These are phyloP conservation scores for Macropus fuliginosus DNA, from an alignment of 2,797 vertebrate species.

Conservation along the genomic window DNA sequence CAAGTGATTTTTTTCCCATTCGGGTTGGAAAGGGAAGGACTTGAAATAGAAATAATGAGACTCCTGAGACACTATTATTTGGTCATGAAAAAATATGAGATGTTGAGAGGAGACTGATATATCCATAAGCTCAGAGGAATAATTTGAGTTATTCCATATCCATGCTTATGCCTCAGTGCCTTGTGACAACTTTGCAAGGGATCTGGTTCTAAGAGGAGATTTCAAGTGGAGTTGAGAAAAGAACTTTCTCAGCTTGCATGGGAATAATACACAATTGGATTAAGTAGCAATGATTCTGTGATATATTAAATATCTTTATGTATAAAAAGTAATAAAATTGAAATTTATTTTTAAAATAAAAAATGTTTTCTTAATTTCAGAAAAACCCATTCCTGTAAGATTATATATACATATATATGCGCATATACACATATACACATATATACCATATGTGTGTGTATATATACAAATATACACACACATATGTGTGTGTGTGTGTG, in stretches of 20 bases:
- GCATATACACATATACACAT: too few species aligned
- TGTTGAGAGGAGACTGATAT: neutral
- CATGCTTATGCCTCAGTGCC: neutral
- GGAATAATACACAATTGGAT: neutral
- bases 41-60: neutral
- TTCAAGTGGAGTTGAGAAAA: neutral
- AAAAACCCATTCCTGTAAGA: too few species aligned
- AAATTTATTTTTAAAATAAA: neutral
- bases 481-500: fast-evolving
- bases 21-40: neutral
- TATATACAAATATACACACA: too few species aligned
- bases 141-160: neutral
- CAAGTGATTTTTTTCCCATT: neutral
- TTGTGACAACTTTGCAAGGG: neutral
- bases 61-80: neutral
- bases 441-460: too few species aligned
- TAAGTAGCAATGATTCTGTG: neutral
- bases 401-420: too few species aligned
- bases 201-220: neutral
- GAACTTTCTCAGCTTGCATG: neutral
- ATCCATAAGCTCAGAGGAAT: neutral
- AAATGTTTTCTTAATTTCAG: too few species aligned
- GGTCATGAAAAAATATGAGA: neutral
- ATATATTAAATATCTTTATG: neutral
- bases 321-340: neutral